Conservation (phyloP, 2,113 vertebrate genomes). For the Struthio camelus region DNA sequence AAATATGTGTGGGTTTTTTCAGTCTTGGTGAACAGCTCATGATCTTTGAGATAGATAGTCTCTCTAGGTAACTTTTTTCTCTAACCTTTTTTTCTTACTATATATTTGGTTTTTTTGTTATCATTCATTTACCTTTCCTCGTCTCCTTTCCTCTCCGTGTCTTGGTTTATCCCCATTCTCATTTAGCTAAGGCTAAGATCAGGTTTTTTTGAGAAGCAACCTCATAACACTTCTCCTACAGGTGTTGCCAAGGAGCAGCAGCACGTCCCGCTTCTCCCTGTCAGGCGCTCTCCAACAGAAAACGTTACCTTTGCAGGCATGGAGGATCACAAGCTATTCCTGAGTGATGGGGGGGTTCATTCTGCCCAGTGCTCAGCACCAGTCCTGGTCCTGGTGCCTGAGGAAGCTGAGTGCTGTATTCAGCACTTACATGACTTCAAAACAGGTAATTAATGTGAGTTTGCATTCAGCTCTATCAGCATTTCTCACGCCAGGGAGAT, state of each 20-base stretch:
- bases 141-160: not conserved
- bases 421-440: not conserved
- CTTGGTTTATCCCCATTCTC: not conserved
- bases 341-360: not conserved
- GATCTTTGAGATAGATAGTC: not conserved
- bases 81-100: not conserved
- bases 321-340: not conserved
- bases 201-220: not conserved
- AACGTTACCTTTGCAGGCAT: not conserved
- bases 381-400: not conserved
- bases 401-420: not conserved
- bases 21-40: not conserved
- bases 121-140: not conserved
- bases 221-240: not conserved
- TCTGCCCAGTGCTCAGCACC: not conserved
- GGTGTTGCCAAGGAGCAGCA: constrained; percentile 13
- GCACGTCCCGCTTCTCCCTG: not conserved
- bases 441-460: not conserved
- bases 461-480: not conserved
- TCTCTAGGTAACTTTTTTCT: not conserved
- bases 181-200: not conserved
- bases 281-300: not conserved
- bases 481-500: not conserved
- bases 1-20: not conserved
- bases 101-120: not conserved